Conservation (phyloP, 2,113 vertebrate species). For the Pterocles gutturalis region DNA sequence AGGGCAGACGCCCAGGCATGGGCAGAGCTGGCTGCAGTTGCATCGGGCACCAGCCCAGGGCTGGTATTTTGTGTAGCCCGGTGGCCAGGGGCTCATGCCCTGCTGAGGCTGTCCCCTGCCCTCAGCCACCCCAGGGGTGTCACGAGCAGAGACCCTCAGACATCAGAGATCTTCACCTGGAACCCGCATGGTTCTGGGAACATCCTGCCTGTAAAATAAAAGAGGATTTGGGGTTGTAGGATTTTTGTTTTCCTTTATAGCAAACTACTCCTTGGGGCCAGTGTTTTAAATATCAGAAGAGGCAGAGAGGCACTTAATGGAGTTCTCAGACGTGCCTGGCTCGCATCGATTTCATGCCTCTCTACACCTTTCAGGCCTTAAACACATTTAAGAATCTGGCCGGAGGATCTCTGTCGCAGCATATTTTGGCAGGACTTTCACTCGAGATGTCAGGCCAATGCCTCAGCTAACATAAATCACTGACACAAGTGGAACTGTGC, state of each 20-base stretch:
- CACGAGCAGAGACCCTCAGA: not conserved
- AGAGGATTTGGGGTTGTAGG: not conserved
- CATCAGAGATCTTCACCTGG: not conserved
- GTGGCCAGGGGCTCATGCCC: not conserved
- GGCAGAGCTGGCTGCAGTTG: not conserved
- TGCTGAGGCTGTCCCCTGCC: not conserved
- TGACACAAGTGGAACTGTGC: not conserved
- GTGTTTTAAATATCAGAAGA: not conserved
- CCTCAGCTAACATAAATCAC: slow-evolving; percentile 39
- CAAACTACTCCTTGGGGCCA: not conserved
- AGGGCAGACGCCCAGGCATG: not conserved
- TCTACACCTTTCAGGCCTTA: not conserved
- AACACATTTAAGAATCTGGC: not conserved
- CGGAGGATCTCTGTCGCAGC: not conserved
- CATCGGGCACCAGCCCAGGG: not conserved
- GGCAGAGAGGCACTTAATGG: not conserved
- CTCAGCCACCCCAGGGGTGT: accelerated
- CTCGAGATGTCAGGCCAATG: not conserved
- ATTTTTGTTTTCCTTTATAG: not conserved
- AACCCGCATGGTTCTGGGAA: not conserved
- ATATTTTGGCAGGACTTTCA: not conserved
- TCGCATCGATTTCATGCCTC: not conserved
- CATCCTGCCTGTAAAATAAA: not conserved
- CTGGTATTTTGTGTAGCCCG: accelerated
- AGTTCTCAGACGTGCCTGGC: not conserved